phyloP scores from a whole-genome alignment of 2,797 vertebrate genomes.

The Synaphobranchus kaupii region DNA sequence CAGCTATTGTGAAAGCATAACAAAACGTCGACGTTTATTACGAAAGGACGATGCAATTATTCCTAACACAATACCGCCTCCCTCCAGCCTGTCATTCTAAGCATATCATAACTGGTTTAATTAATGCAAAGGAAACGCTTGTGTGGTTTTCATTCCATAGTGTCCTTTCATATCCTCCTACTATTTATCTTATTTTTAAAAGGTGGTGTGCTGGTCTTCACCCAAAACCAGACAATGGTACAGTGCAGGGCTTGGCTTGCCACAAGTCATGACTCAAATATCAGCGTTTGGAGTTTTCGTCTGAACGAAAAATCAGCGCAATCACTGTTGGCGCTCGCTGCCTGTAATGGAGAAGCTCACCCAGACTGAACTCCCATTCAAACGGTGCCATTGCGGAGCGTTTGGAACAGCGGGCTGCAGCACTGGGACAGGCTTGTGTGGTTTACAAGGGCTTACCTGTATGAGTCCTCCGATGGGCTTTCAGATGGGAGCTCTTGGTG shows the following conservation, averaged over 20 bases:
- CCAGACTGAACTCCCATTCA: too few relatives aligned
- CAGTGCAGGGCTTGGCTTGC: not conserved
- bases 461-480: slow-evolving; percentile 96
- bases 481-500: slow-evolving; percentile 98
- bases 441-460: slow-evolving; percentile 78
- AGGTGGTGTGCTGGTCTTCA: not conserved
- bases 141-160: not conserved
- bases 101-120: not conserved
- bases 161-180: not conserved
- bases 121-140: not conserved
- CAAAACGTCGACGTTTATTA: not conserved
- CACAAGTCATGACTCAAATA: not conserved
- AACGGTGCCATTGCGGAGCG: too few relatives aligned
- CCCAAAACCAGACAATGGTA: not conserved
- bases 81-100: not conserved
- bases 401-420: too few relatives aligned
- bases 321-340: too few relatives aligned
- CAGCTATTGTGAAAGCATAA: not conserved
- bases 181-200: not conserved
- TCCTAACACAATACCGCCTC: not conserved
- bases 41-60: not conserved
- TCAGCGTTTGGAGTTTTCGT: not conserved
- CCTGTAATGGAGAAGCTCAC: too few relatives aligned
- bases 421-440: too few relatives aligned
- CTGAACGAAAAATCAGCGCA: too few relatives aligned